phyloP scores from a whole-genome alignment of 2,888 invertebrate genomes.

The Unio pictorum region DNA sequence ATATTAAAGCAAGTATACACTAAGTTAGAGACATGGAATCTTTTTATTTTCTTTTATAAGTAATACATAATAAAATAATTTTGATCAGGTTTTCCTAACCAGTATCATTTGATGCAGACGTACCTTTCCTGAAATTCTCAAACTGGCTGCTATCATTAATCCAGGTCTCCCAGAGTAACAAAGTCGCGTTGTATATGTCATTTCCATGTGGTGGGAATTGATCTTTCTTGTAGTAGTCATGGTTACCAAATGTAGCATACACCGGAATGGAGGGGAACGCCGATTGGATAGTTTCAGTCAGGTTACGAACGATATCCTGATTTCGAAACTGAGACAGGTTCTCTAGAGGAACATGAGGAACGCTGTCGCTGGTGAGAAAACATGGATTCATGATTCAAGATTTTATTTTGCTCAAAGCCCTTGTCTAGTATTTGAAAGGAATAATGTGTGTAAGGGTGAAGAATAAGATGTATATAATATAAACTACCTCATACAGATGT shows the following conservation, averaged over 20 bases:
- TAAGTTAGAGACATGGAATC: not conserved
- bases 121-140: conserved; percentile 86
- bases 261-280: conserved; percentile 80
- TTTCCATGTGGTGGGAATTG: conserved; percentile 71
- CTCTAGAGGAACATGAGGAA: conserved; percentile 82
- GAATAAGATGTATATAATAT: not conserved
- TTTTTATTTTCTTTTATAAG: not conserved
- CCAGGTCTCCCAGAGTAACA: conserved; percentile 81
- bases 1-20: too few relatives aligned
- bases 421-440: not conserved
- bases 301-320: conserved; percentile 83
- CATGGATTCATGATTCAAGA: not conserved
- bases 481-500: not conserved
- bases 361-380: conserved; percentile 79
- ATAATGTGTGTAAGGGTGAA: not conserved
- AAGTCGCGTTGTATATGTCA: conserved; percentile 77
- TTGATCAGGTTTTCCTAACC: not conserved
- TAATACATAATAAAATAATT: too few relatives aligned
- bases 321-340: conserved; percentile 80
- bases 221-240: conserved; percentile 78
- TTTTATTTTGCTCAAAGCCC: not conserved
- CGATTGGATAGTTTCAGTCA: conserved; percentile 76
- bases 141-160: conserved; percentile 80
- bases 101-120: not conserved
- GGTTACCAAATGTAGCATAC: conserved; percentile 90